Evolutionary conservation across 2,888 invertebrate species (phyloP).

Genomic region (Nesidiocoris tenuis): DNA sequence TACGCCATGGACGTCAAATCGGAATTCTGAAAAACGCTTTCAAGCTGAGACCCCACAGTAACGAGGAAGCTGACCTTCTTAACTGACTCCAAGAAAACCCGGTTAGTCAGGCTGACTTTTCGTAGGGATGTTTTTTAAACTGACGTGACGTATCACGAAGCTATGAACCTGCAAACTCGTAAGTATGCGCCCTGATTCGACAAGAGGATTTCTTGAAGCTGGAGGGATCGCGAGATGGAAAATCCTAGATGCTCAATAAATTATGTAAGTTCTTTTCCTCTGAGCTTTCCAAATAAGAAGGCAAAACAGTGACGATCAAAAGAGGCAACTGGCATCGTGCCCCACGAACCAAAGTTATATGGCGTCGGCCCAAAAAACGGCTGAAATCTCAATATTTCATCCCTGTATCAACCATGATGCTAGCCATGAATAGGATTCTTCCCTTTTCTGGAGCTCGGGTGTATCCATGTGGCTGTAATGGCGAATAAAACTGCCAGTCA

Average conservation of each 20-base stretch:
- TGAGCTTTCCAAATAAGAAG: slow-evolving; percentile 2
- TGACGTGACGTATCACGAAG: no score
- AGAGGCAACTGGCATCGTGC: slow-evolving; percentile 34
- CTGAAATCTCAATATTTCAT: slow-evolving; percentile 30
- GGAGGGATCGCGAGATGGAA: slow-evolving; percentile 19
- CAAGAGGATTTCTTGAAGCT: background rate
- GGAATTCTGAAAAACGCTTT: no score
- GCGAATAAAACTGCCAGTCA: background rate
- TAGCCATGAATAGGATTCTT: background rate
- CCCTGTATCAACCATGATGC: slow-evolving; percentile 5
- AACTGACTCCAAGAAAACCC: no score
- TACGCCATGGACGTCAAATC: no score
- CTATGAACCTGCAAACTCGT: no score
- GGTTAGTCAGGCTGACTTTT: no score
- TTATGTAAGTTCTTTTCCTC: slow-evolving; percentile 28
- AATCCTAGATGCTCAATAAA: slow-evolving; percentile 24
- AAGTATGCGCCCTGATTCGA: no score
- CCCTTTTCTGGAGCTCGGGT: background rate
- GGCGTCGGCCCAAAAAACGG: slow-evolving; percentile 31
- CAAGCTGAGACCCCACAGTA: no score
- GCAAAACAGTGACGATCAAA: slow-evolving; percentile 40
- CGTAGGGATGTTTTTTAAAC: no score
- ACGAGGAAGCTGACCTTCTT: no score
- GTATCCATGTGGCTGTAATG: background rate
- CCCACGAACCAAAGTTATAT: slow-evolving; percentile 27